These are phyloP conservation scores for Meta bourneti DNA, from an alignment of 2,888 invertebrate genomes.

Conservation along the genomic window DNA sequence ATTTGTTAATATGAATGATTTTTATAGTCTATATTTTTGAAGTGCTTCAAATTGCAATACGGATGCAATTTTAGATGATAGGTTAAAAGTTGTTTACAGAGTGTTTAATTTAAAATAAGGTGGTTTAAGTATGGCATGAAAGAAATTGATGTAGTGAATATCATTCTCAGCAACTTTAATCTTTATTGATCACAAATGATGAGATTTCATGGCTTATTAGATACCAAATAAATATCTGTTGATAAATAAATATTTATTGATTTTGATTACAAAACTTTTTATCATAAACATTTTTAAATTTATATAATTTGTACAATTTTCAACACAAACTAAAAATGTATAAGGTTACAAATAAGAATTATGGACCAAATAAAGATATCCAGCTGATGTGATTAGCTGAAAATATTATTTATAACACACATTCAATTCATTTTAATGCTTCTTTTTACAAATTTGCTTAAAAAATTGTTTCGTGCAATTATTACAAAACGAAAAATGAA, in stretches of 20 bases:
- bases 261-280: conserved; percentile 64
- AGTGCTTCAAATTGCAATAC: too few relatives aligned
- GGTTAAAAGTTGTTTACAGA: too few relatives aligned
- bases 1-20: too few relatives aligned
- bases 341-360: neutral
- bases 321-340: neutral
- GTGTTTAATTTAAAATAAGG: too few relatives aligned
- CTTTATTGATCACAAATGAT: conserved; percentile 50
- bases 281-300: conserved; percentile 42
- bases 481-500: neutral
- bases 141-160: conserved; percentile 45
- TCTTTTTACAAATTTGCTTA: neutral
- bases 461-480: neutral
- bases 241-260: conserved; percentile 74
- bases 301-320: conserved; percentile 46
- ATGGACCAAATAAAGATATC: neutral
- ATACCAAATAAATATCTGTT: conserved; percentile 44
- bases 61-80: too few relatives aligned
- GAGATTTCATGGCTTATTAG: conserved; percentile 38
- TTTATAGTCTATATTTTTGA: too few relatives aligned
- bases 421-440: neutral
- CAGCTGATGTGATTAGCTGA: neutral
- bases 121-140: neutral
- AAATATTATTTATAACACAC: neutral
- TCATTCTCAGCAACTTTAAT: conserved; percentile 40